These are phyloP conservation scores for Dromococcyx pavoninus DNA, from an alignment of 2,797 vertebrate genomes.

Conservation along the genomic window DNA sequence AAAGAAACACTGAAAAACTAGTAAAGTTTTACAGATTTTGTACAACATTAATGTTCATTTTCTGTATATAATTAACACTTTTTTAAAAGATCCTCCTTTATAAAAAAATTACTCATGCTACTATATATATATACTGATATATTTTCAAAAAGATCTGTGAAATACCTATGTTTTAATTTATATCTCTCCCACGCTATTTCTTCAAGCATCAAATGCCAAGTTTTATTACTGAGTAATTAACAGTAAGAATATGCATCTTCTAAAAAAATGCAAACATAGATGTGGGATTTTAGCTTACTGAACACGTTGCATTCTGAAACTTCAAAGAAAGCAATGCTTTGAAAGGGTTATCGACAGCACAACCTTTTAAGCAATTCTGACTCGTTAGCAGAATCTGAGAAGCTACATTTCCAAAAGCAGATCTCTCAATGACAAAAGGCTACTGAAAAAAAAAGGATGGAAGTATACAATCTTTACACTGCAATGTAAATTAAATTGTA, in stretches of 20 bases:
- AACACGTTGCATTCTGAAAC: background rate
- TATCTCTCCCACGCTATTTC: background rate
- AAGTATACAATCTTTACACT: background rate
- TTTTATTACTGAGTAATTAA: background rate
- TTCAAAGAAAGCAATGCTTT: background rate
- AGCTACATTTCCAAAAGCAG: background rate
- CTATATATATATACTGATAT: background rate
- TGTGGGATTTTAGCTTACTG: background rate
- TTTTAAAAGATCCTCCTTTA: constrained; percentile 3
- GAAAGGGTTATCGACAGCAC: background rate
- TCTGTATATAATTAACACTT: background rate
- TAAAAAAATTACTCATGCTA: background rate
- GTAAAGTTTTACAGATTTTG: background rate
- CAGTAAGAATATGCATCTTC: background rate
- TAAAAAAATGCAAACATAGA: background rate
- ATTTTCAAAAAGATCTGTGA: background rate
- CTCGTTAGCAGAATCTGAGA: background rate
- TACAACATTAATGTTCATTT: background rate
- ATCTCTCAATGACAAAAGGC: background rate
- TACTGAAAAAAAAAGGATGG: background rate
- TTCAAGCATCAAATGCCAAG: background rate
- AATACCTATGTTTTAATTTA: background rate
- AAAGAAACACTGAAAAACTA: background rate
- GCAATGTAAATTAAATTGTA: background rate
- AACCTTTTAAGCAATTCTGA: background rate